These are phyloP conservation scores for Corbicula japonica DNA, from an alignment of 2,888 invertebrate genomes.

Conservation along the genomic window DNA sequence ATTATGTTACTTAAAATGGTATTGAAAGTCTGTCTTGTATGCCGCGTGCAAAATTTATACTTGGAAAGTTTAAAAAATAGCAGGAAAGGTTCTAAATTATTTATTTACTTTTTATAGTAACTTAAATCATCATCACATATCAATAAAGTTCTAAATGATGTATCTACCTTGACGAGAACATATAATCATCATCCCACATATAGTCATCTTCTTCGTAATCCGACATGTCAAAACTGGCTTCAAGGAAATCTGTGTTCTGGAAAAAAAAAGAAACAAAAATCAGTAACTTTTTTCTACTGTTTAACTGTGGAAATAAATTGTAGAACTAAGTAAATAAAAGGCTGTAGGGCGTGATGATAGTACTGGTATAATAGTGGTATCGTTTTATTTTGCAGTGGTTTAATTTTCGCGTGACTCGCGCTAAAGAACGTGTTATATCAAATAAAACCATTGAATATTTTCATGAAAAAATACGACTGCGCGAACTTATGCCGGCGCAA, in stretches of 20 bases:
- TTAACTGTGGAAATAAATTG: background rate
- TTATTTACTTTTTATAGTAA: background rate
- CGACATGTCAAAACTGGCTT: constrained; percentile 19
- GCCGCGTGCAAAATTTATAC: background rate
- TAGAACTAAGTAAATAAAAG: background rate
- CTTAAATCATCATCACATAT: background rate
- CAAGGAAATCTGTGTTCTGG: constrained; percentile 58
- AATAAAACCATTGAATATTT: background rate
- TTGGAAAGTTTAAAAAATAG: background rate
- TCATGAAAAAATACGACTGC: no score
- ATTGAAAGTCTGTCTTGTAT: background rate
- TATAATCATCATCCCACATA: constrained; percentile 58
- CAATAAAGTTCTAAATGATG: background rate
- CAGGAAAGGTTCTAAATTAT: background rate
- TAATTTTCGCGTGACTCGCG: background rate
- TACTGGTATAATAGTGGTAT: background rate
- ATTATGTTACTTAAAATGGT: background rate
- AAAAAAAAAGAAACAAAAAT: background rate
- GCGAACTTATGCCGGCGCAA: no score
- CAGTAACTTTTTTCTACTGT: background rate
- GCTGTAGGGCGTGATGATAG: background rate
- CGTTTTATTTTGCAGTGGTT: background rate
- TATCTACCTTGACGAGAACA: constrained; percentile 53
- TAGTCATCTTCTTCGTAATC: constrained; percentile 45
- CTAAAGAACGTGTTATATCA: background rate